Evolutionary conservation across 2,888 invertebrate genomes (phyloP).

Genomic region (Rhabditophanes sp.): DNA sequence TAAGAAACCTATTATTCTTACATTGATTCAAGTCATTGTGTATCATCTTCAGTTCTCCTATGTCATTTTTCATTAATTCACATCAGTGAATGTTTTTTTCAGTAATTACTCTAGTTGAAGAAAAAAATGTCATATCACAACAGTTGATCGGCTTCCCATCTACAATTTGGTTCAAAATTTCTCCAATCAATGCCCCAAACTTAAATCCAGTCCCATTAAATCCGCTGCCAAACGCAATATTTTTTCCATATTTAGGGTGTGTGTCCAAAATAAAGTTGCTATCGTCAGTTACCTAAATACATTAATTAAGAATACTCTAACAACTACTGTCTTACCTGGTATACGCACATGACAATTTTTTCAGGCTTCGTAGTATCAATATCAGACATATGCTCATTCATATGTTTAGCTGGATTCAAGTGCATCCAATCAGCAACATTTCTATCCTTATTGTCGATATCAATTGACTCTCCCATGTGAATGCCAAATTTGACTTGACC

Average conservation of each 20-base stretch:
- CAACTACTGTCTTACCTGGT: constrained; percentile 10
- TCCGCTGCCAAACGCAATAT: constrained; percentile 30
- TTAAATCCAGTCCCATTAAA: constrained; percentile 40
- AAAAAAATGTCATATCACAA: too few species aligned
- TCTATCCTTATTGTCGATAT: not conserved
- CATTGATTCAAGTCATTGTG: too few species aligned
- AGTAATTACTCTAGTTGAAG: too few species aligned
- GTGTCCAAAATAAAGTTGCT: constrained; percentile 12
- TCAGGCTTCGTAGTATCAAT: constrained; percentile 12
- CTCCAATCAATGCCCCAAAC: constrained; percentile 17
- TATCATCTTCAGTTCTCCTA: too few species aligned
- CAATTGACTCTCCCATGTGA: constrained; percentile 8
- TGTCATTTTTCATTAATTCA: too few species aligned
- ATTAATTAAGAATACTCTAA: constrained; percentile 1
- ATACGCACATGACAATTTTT: constrained; percentile 12
- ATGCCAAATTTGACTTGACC: constrained; percentile 6
- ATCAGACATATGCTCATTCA: constrained; percentile 13
- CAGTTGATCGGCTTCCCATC: too few species aligned
- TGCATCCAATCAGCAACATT: constrained; percentile 7
- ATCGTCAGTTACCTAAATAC: constrained; percentile 14
- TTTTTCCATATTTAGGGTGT: constrained; percentile 13
- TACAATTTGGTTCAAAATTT: too few species aligned
- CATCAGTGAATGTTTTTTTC: too few species aligned
- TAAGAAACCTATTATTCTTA: too few species aligned
- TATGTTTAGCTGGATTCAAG: constrained; percentile 9